Evolutionary conservation across 2,888 invertebrate species (phyloP), one percentile per base, ranked within the genome.

Genomic region (Agrilus cyanescens): DNA sequence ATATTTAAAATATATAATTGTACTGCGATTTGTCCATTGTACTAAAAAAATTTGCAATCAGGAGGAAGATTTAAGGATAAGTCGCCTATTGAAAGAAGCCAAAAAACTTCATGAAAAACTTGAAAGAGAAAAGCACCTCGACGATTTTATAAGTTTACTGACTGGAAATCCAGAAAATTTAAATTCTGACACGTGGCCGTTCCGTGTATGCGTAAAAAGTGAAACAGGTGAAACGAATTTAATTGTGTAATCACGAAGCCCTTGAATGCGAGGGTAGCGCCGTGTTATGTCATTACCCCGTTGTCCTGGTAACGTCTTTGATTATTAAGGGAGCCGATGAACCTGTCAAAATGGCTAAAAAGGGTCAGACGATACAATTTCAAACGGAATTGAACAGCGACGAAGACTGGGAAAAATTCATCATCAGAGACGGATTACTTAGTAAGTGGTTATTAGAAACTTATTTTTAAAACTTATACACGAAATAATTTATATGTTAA

Each of bases 331-430:
- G n/a, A 37, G 25, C 16, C 13, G 14, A 18, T 14, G 15, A 25
- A n/a, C 13, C n/a, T 32, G 49, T 43, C 43, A 55, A 62, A 56
- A 79, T 79, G 76, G 76, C 80, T 4, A 88, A 86, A 67, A 87
- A 86, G 65, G 82, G 79, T 25, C 80, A 76, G 33, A 78, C 80
- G 48, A 78, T 83, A 12, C 84, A 85, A 55, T 66, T 89, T 44
- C 88, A 89, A 67, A 73, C 78, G 0, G 91, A 91, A 59, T 73
- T 93, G 32, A 78, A 76, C 53, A 84, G 71, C 2, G 85, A 91
- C 53, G 91, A 91, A 46, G 91, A 93, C 41, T 86, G 90, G 81
- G 75, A 78, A 40, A 84, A 82, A 60, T 78, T 90, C 53, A 56
- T 91, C 34, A 70, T 76, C 38, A 76, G 78, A 53, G 79, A 82